Evolutionary conservation across 2,888 invertebrate genomes (phyloP), one percentile per base, ranked within the genome.

Genomic region (Xiphydria camelus): DNA sequence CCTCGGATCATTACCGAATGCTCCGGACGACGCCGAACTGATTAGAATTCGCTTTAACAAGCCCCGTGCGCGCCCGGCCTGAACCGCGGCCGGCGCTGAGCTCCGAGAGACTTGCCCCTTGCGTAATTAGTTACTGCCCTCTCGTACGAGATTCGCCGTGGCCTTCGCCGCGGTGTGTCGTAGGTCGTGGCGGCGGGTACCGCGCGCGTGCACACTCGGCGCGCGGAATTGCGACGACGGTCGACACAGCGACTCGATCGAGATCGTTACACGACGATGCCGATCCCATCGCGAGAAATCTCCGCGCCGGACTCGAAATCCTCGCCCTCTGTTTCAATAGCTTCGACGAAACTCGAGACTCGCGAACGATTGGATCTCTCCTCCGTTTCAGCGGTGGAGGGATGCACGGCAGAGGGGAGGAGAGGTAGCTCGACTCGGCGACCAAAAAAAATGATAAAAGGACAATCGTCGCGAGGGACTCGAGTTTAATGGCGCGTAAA

Each of bases 401-500:
- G n/a, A n/a, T n/a, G n/a, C n/a, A n/a, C n/a, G n/a, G n/a, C n/a
- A 29, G 15, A 29, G 29, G 29, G 12, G 12, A 29, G 29, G n/a
- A n/a, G n/a, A n/a, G n/a, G n/a, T n/a, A n/a, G n/a, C n/a, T n/a
- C n/a, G n/a, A n/a, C n/a, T n/a, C n/a, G n/a, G n/a, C n/a, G n/a
- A n/a, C n/a, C n/a, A 47, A 42, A 51, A 51, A 56, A 49, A 53
- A 50, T 49, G 47, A 56, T 52, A 64, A 68, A 61, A 58, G 67
- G 62, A 69, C 68, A 66, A 71, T 64, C 64, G 70, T 64, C 66
- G 56, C 58, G 59, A 50, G 58, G 59, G 57, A 62, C 56, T 64
- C 57, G 66, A 59, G 66, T 70, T 73, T 71, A 73, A 73, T 73
- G 72, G 70, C 61, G 72, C 72, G 70, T 72, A 65, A 73, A 72